Evolutionary conservation across 1,140 invertebrate species (phyloP).

Genomic region (Drosophila pandora): DNA sequence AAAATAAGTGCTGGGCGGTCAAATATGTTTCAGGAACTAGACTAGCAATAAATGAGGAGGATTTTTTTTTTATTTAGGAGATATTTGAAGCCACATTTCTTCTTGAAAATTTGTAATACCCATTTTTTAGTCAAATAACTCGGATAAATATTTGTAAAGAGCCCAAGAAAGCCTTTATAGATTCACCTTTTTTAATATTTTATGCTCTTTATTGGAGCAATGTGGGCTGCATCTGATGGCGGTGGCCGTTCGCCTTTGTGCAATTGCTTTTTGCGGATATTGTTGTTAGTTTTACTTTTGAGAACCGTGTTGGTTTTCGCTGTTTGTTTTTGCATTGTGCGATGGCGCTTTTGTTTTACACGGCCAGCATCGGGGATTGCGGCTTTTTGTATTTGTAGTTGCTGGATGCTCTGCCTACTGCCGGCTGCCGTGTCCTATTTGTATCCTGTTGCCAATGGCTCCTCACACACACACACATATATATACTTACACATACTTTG

Average conservation of each 20-base stretch:
- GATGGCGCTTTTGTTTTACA: constrained; percentile 72
- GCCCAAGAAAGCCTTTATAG: constrained; percentile 13
- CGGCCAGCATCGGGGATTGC: constrained; percentile 61
- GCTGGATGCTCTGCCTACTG: constrained; percentile 9
- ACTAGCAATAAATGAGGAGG: constrained; percentile 34
- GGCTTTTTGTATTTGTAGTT: constrained; percentile 29
- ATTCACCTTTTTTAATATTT: constrained; percentile 50
- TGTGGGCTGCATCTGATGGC: constrained; percentile 34
- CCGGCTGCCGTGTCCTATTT: constrained; percentile 75
- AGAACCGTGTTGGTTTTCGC: constrained; percentile 48
- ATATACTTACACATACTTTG: constrained; percentile 33
- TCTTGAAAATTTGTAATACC: background rate
- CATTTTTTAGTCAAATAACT: constrained; percentile 1
- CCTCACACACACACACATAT: constrained; percentile 18
- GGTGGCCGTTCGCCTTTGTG: constrained; percentile 67
- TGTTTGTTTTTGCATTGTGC: constrained; percentile 62
- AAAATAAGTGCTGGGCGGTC: no score
- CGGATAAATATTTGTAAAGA: constrained; percentile 28
- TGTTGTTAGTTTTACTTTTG: constrained; percentile 80
- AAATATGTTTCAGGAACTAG: background rate
- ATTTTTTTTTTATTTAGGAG: constrained; percentile 12
- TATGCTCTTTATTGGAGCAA: constrained; percentile 25
- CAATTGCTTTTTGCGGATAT: constrained; percentile 81
- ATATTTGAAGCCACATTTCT: background rate
- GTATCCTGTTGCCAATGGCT: constrained; percentile 61